phyloP scores from a whole-genome alignment of 2,113 vertebrate genomes.

The Pelobates fuscus region DNA sequence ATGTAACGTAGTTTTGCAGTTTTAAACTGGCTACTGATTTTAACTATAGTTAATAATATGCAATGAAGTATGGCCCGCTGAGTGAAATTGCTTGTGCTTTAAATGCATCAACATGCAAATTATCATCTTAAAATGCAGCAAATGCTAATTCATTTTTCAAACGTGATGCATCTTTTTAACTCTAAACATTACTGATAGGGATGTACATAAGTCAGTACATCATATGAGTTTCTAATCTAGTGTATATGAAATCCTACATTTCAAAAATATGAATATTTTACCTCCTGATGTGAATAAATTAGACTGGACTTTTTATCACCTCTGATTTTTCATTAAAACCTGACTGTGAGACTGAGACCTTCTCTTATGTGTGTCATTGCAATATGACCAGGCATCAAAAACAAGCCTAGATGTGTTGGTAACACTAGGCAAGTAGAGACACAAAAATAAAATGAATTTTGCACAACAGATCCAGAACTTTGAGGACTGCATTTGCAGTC shows the following conservation, averaged over 20 bases:
- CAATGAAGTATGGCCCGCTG: no score
- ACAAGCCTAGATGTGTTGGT: not conserved
- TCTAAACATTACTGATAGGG: not conserved
- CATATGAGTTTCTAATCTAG: not conserved
- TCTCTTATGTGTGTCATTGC: not conserved
- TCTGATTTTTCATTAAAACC: not conserved
- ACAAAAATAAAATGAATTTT: not conserved
- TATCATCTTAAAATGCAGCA: no score
- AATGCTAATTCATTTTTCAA: no score
- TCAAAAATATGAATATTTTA: conserved; percentile 10
- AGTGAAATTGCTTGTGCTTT: no score
- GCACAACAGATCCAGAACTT: not conserved
- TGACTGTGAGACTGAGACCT: not conserved
- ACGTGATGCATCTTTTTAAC: no score
- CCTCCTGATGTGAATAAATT: not conserved
- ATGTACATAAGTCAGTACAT: not conserved
- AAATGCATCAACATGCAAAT: no score
- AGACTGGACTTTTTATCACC: not conserved
- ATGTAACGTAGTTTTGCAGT: no score
- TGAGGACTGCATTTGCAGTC: not conserved
- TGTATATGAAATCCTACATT: not conserved
- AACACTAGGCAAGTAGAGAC: not conserved
- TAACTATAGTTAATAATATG: no score
- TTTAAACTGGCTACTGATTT: no score
- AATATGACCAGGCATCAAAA: not conserved